These are phyloP conservation scores for Rhinogobio ventralis DNA, from an alignment of 2,797 vertebrate species.

Conservation along the genomic window DNA sequence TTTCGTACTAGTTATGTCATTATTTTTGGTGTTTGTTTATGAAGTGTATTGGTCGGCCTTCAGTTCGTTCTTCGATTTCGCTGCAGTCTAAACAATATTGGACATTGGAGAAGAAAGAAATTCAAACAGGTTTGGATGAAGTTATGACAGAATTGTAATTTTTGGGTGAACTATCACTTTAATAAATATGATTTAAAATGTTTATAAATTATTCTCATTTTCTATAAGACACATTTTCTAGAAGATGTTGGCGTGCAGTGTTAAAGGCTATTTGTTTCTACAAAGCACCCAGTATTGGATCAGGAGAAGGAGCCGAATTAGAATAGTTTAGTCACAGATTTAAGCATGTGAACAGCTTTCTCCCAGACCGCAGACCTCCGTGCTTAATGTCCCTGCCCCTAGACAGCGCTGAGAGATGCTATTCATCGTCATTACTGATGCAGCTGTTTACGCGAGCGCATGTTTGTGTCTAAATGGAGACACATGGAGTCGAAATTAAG, in stretches of 20 bases:
- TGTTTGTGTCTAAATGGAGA: constrained; percentile 5
- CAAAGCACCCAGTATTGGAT: constrained; percentile 59
- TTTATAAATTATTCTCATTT: neutral
- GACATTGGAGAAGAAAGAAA: neutral
- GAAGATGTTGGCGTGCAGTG: constrained; percentile 42
- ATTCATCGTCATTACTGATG: constrained; percentile 76
- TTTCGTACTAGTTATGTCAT: no score
- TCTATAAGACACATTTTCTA: constrained; percentile 13
- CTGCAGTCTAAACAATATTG: neutral
- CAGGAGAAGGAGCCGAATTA: constrained; percentile 74
- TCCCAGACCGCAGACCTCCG: constrained; percentile 58
- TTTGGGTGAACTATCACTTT: neutral
- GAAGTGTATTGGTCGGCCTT: no score
- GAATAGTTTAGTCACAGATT: constrained; percentile 75
- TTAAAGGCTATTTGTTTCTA: constrained; percentile 51
- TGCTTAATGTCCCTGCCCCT: constrained; percentile 62
- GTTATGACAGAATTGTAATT: no score
- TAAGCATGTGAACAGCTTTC: constrained; percentile 67
- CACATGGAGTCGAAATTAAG: constrained; percentile 11
- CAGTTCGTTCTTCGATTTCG: no score
- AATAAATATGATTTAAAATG: neutral
- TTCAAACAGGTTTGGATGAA: neutral
- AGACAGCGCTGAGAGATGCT: constrained; percentile 60
- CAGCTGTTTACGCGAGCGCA: constrained; percentile 39
- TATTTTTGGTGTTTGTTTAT: no score